Evolutionary conservation across 1,140 invertebrate genomes (phyloP), one percentile per base, ranked within the genome.

Genomic region (Agrypnia vestita): DNA sequence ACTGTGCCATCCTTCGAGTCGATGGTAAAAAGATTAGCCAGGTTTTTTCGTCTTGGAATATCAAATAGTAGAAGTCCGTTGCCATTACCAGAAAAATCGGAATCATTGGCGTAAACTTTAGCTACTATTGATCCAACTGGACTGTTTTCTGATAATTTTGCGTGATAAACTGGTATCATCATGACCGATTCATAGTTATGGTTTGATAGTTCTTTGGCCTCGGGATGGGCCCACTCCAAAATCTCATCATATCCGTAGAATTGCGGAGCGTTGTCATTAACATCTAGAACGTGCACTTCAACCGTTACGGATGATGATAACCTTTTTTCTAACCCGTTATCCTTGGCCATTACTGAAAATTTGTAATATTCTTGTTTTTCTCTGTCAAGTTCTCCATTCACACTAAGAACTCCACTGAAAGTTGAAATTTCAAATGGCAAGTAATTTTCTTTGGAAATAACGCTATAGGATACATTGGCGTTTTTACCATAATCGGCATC

Each of bases 1-100:
- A 97, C 91, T 0, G 93, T 90, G 12, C 96, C 96, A 79, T 96
- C 95, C 82, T 95, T 94, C 0, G 93, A 94, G 84, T 96, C 95
- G 53, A 96, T 94, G 17, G 92, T 87, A 84, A 96, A 96, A n/a
- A 94, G 87, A 75, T 93, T 93, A 13, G 90, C 85, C 55, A 91
- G 86, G 21, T 92, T 92, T 83, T 92, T 92, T 62, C 90, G 87
- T 59, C 92, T 89, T 4, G 89, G 90, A 55, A 95, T 90, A 80
- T 94, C 93, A 82, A 94, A 96, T 0, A 95, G 84, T 1, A 96
- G 91, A n/a, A 96, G 84, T 0, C 95, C 95, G 84, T 96, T 96
- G 53, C 96, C 95, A 85, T 97, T 97, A 0, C 93, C 94, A 43
- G 93, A 89, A 84, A 94, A 95, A 86, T 98, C 97, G 0, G 93